Evolutionary conservation across 2,797 vertebrate genomes (phyloP), one percentile per base, ranked within the genome.

Genomic region (Tapirus indicus): DNA sequence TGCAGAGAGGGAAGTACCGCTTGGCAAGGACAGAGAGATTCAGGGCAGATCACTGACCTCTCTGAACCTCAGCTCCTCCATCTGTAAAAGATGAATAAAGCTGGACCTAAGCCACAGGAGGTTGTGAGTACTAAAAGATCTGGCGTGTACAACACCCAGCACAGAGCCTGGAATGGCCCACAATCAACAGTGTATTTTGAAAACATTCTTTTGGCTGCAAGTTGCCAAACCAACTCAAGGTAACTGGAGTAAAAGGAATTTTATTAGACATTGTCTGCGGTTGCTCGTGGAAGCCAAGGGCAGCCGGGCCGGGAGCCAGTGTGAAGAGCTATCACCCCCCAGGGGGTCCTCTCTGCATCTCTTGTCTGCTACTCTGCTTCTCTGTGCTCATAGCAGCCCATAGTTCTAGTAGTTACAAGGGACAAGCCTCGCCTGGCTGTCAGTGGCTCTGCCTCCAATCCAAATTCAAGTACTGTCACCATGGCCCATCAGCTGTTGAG

Each of bases 111-210:
- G 32, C 38, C 10, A 16, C 1, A 0, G 83, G 60, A 88, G 7
- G 21, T 1, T 21, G n/a, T 41, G n/a, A 52, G 64, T 7, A 78
- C 32, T 25, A 23, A 62, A 23, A 58, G 35, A 2, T 7, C 2
- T 3, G 12, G 44, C 2, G 0, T 8, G 32, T 25, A 7, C 5
- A 5, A 29, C 47, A 29, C n/a, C 54, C 69, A 74, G 47, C 32
- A 27, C 3, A 2, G 17, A 38, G 47, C 47, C 54, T 20, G 12
- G 1, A 9, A 0, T 0, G 1, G 35, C 7, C 5, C 7, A 0
- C 17, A 16, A 38, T 7, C 16, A 6, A 23, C 1, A 14, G 20
- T 20, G 16, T 20, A 49, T 41, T 56, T 54, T 35, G 44, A 79
- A 52, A 64, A 64, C 18, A 32, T 44, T 44, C n/a, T 64, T 84